A percentile compares a stretch with the other conserved stretches of the same genome.
Evolutionary conservation across 2,888 invertebrate genomes (phyloP).

Genomic region (Lobophora halterata): DNA sequence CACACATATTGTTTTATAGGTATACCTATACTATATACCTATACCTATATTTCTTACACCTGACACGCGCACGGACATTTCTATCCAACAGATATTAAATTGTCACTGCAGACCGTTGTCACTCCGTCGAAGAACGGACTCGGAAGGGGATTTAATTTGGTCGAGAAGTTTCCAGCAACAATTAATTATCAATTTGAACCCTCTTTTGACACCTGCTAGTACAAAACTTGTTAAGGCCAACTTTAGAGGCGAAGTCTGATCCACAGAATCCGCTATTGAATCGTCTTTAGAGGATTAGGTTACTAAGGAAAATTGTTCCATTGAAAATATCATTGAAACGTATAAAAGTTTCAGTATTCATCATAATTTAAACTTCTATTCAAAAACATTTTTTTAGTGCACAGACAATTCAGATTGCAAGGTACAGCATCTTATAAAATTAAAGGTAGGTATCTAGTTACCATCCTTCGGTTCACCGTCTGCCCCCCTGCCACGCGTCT

Average conservation of each 20-base stretch:
- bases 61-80: slow-evolving; percentile 49
- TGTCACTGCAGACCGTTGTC: slow-evolving; percentile 69
- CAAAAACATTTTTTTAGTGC: too few species aligned
- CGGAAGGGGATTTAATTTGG: slow-evolving; percentile 75
- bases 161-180: slow-evolving; percentile 72
- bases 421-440: too few species aligned
- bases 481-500: slow-evolving; percentile 32
- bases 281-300: not conserved
- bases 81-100: slow-evolving; percentile 73
- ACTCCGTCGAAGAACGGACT: slow-evolving; percentile 40
- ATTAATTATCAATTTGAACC: slow-evolving; percentile 75
- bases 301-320: too few species aligned
- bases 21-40: not conserved
- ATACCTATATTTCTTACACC: slow-evolving; percentile 30
- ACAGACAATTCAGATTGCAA: too few species aligned
- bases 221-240: slow-evolving; percentile 23
- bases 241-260: slow-evolving; percentile 15
- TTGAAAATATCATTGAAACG: too few species aligned
- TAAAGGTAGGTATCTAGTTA: too few species aligned
- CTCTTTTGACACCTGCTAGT: slow-evolving; percentile 65
- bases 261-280: not conserved
- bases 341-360: too few species aligned
- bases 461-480: too few species aligned
- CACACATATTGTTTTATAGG: too few species aligned
- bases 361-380: too few species aligned